A percentile compares a stretch with the other conserved stretches of the same genome.
phyloP scores from a whole-genome alignment of 2,113 vertebrate genomes.

The Aythya baeri region DNA sequence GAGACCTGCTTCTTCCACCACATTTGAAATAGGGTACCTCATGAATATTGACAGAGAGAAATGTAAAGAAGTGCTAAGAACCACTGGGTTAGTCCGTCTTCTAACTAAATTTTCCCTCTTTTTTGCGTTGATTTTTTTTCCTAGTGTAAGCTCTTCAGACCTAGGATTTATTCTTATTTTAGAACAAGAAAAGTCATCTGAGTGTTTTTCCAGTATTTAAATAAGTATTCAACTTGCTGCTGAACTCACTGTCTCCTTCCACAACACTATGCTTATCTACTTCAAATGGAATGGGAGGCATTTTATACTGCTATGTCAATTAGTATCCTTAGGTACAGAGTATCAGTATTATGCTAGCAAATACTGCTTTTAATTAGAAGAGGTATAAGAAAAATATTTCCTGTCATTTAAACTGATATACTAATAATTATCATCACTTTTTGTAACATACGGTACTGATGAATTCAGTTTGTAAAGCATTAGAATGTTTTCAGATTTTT shows the following conservation, averaged over 20 bases:
- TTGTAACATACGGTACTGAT: neutral
- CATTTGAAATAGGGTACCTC: neutral
- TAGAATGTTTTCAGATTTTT: constrained; percentile 15
- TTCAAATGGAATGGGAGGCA: neutral
- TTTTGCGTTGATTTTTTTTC: neutral
- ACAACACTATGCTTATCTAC: neutral
- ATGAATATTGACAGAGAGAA: neutral
- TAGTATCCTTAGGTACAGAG: neutral
- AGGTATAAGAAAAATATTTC: neutral
- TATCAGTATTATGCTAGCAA: neutral
- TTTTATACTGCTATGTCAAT: neutral
- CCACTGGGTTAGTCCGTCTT: neutral
- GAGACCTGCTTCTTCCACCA: neutral
- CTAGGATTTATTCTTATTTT: neutral
- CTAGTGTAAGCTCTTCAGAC: neutral
- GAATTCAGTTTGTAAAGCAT: neutral
- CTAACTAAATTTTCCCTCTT: neutral
- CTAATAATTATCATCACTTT: neutral
- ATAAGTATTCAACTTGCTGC: neutral
- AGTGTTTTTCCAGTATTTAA: neutral
- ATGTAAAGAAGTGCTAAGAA: neutral
- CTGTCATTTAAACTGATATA: neutral
- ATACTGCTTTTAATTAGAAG: constrained; percentile 14
- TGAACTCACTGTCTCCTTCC: neutral
- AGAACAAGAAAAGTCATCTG: neutral